phyloP scores from a whole-genome alignment of 2,888 invertebrate species.

The Xanthostigma xanthostigma region DNA sequence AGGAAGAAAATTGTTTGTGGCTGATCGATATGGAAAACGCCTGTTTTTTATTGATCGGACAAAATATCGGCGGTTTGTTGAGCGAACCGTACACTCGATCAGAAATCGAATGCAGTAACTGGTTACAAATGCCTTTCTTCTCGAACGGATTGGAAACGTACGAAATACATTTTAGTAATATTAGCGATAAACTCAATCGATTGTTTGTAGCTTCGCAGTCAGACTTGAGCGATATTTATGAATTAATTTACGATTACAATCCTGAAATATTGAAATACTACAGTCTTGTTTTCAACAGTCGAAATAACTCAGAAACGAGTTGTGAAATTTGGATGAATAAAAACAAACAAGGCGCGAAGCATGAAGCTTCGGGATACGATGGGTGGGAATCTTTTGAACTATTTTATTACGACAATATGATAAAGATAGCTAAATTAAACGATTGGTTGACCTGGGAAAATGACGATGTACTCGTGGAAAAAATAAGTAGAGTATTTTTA shows the following conservation, averaged over 20 bases:
- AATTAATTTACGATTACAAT: too few relatives aligned
- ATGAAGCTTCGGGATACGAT: too few relatives aligned
- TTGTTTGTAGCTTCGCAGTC: too few relatives aligned
- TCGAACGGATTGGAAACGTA: conserved; percentile 22
- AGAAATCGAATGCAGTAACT: conserved; percentile 29
- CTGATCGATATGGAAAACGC: conserved; percentile 42
- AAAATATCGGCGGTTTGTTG: conserved; percentile 39
- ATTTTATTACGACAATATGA: conserved; percentile 24
- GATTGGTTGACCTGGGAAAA: conserved; percentile 36
- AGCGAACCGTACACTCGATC: conserved; percentile 30
- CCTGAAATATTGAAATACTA: too few relatives aligned
- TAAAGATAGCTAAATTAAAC: conserved; percentile 27
- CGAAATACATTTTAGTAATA: not conserved
- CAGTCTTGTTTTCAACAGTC: too few relatives aligned
- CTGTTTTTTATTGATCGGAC: conserved; percentile 41
- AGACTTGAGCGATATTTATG: too few relatives aligned
- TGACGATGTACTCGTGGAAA: conserved; percentile 29
- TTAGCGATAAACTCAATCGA: too few relatives aligned
- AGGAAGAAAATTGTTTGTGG: conserved; percentile 37
- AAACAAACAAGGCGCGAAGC: not conserved
- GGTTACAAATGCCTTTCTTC: conserved; percentile 31
- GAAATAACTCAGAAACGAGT: conserved; percentile 17
- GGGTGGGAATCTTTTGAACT: too few relatives aligned
- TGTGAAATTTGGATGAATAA: not conserved
- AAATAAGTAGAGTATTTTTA: conserved; percentile 31